phyloP scores from a whole-genome alignment of 2,113 vertebrate species.

The Poeciliopsis prolifica region DNA sequence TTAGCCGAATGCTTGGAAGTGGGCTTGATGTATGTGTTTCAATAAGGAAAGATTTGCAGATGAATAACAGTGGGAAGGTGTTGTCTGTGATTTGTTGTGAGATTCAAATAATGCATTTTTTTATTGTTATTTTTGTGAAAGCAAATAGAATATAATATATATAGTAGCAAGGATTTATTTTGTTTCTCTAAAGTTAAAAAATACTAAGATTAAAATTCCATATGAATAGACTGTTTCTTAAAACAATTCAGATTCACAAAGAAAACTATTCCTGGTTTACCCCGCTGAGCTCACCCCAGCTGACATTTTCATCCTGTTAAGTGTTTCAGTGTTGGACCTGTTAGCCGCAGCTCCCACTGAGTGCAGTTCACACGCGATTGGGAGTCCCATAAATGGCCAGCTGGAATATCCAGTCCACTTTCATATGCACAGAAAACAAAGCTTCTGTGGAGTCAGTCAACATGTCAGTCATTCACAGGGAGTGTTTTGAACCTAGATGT shows the following conservation, averaged over 20 bases:
- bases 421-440: constrained; percentile 38
- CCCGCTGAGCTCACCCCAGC: constrained; percentile 41
- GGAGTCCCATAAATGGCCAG: constrained; percentile 73
- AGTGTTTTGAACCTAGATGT: constrained; percentile 62
- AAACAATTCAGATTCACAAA: not conserved
- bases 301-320: constrained; percentile 62
- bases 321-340: constrained; percentile 54
- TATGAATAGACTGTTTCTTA: not conserved
- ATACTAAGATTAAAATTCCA: not conserved
- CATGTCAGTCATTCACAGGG: constrained; percentile 73
- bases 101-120: not conserved
- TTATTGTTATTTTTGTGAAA: not conserved
- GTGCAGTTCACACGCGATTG: constrained; percentile 69
- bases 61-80: not conserved
- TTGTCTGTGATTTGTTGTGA: not conserved
- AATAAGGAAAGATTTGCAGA: not conserved
- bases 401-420: constrained; percentile 62
- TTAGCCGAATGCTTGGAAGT: constrained; percentile 47
- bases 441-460: constrained; percentile 62
- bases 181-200: not conserved
- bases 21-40: constrained; percentile 23
- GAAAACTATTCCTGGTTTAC: constrained; percentile 25
- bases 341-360: constrained; percentile 51
- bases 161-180: not conserved
- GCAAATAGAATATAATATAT: not conserved